Base-by-base conservation (phyloP, 2,888 invertebrate genomes). In the Drosophila subquinaria region DNA sequence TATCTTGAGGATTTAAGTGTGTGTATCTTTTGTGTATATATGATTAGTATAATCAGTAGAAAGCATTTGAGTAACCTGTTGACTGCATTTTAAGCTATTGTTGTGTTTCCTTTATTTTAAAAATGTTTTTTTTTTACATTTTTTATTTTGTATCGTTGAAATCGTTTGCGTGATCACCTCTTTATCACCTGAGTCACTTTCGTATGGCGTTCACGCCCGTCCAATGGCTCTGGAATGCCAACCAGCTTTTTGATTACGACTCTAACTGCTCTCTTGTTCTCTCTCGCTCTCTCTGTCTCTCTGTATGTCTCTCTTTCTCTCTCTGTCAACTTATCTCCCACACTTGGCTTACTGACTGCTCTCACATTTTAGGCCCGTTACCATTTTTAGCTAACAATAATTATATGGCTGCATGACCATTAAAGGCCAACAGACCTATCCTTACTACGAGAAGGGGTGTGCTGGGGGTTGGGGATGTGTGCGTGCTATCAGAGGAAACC, bases 111-210 rank as follows among this genome's bases (percentile, higher is more conserved):
- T 47, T 52, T 45, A 8, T 27, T 45, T 51, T 2, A 8, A n/a
- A 11, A 17, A 17, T 35, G 8, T 23, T 50, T 60, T 42, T 10
- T 33, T 27, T 0, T 45, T 17, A 17, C 17, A 17, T 17, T 17
- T 65, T 30, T 40, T 20, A 52, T 62, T 69, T 55, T 45, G 42
- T 33, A 35, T 45, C 51, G 48, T 47, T 74, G 42, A 61, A 69
- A 66, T 76, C 63, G 73, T 55, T 64, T 64, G 63, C 69, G 79
- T 78, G 87, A 87, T 84, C 82, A 73, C n/a, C 69, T 65, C 82
- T 84, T 88, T 88, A 87, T 88, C 84, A 84, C 85, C 87, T 88
- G 84, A 88, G 79, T 88, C 84, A 86, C 80, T 67, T 84, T 73
- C 61, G 69, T 79, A 88, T 78, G 78, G 68, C 53, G 70, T 74